Evolutionary conservation across 2,797 vertebrate species (phyloP).

Genomic region (Odontamblyopus lacepedii): DNA sequence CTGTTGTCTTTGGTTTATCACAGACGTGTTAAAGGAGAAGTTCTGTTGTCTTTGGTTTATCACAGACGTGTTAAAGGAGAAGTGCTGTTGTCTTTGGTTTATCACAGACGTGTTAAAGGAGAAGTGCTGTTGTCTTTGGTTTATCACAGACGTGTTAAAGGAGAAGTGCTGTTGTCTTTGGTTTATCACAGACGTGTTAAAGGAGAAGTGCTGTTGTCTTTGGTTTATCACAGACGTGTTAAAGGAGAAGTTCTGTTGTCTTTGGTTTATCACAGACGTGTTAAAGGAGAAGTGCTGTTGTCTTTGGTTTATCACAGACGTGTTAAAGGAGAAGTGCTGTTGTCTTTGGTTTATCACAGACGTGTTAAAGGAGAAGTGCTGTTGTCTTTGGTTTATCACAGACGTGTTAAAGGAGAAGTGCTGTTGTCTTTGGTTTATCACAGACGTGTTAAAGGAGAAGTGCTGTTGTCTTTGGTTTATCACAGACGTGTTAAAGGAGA

Average conservation of each 20-base stretch:
- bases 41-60: not conserved
- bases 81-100: not conserved
- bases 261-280: not conserved
- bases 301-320: not conserved
- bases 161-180: not conserved
- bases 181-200: not conserved
- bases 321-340: not conserved
- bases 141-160: not conserved
- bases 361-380: not conserved
- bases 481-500: not conserved
- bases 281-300: not conserved
- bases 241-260: not conserved
- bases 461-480: not conserved
- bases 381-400: not conserved
- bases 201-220: not conserved
- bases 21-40: not conserved
- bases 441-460: not conserved
- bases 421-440: not conserved
- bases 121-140: not conserved
- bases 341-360: not conserved
- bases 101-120: not conserved
- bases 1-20: not conserved
- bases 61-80: not conserved
- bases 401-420: not conserved
- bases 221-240: not conserved